Base-by-base conservation (phyloP, 2,113 vertebrate genomes). In the Ranitomeya variabilis region DNA sequence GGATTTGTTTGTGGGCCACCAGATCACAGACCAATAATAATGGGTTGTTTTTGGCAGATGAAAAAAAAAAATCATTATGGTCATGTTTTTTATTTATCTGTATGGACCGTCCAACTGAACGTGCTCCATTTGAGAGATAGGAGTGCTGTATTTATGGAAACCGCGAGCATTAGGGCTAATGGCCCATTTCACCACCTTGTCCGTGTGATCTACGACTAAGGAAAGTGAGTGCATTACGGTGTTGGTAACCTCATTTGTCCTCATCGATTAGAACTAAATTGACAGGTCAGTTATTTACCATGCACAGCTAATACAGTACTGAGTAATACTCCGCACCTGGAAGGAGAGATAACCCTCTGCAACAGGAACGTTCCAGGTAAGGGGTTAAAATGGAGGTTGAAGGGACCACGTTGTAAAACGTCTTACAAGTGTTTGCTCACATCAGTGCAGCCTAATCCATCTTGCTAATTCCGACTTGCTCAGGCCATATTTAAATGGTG, bases 361-460 rank as follows among this genome's bases (percentile, higher is more conserved):
- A 60, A 67, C 86, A 80, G 76, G 16, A 55, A 67, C 31, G 45
- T 80, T 79, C 57, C 57, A 80, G 23, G 86, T 59, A 66, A 15
- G 67, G 55, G 85, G 59, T 77, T 76, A 15, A 31, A 86, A 45
- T 3, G 2, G 59, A 52, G 31, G 21, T 66, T 66, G 74, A 79
- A 66, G 37, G 73, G 21, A 26, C 60, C 86, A 69, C 19, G 15
- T 80, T 67, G 60, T 55, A 80, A 80, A 87, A 80, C 69, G 76
- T 60, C 86, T 80, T 57, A 87, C 86, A 54, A 80, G 76, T 67
- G 60, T 69, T 69, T 80, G 51, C 57, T 78, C 51, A 69, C 76
- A 76, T 83, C 57, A 77, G 45, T 87, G 62, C 59, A 87, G 19
- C 76, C 59, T 87, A 67, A 87, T 87, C 52, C 71, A 82, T 82